phyloP scores from a whole-genome alignment of 2,113 vertebrate genomes.

The Thamnaconus septentrionalis region DNA sequence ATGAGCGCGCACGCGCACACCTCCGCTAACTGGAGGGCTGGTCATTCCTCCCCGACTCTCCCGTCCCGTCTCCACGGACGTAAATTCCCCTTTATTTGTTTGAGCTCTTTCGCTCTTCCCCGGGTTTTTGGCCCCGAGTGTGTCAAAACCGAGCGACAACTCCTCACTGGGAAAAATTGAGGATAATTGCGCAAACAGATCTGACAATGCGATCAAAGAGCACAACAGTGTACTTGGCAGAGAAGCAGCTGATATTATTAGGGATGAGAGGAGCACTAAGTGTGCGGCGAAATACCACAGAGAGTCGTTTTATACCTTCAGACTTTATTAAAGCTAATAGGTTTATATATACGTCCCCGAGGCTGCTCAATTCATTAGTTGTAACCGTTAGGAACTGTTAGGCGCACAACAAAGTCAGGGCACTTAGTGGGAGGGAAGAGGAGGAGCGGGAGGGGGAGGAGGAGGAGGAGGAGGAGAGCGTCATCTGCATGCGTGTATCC shows the following conservation, averaged over 20 bases:
- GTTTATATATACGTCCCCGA: slow-evolving; percentile 70
- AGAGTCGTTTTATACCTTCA: slow-evolving; percentile 67
- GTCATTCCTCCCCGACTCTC: slow-evolving; percentile 16
- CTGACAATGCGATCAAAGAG: slow-evolving; percentile 56
- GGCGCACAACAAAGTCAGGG: slow-evolving; percentile 63
- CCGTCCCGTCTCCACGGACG: slow-evolving; percentile 3
- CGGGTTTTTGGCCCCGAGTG: too few species aligned
- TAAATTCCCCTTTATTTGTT: too few species aligned
- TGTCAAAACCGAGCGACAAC: background rate
- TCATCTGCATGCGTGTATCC: background rate
- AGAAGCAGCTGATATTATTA: slow-evolving; percentile 50
- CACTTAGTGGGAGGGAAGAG: slow-evolving; percentile 18
- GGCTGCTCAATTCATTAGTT: slow-evolving; percentile 71
- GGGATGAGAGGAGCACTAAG: slow-evolving; percentile 59
- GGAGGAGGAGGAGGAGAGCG: slow-evolving; percentile 8
- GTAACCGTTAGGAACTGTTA: slow-evolving; percentile 63
- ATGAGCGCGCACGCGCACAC: slow-evolving; percentile 50
- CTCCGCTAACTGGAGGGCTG: slow-evolving; percentile 31
- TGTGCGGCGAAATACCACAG: slow-evolving; percentile 66
- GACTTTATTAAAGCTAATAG: slow-evolving; percentile 73
- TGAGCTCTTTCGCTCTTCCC: too few species aligned
- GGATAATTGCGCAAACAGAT: slow-evolving; percentile 63
- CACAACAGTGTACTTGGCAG: slow-evolving; percentile 42
- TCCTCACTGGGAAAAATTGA: slow-evolving; percentile 63
- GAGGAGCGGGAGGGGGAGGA: slow-evolving; percentile 6